These are phyloP conservation scores for Acrocephalus arundinaceus DNA, from an alignment of 2,113 vertebrate species.

Conservation along the genomic window DNA sequence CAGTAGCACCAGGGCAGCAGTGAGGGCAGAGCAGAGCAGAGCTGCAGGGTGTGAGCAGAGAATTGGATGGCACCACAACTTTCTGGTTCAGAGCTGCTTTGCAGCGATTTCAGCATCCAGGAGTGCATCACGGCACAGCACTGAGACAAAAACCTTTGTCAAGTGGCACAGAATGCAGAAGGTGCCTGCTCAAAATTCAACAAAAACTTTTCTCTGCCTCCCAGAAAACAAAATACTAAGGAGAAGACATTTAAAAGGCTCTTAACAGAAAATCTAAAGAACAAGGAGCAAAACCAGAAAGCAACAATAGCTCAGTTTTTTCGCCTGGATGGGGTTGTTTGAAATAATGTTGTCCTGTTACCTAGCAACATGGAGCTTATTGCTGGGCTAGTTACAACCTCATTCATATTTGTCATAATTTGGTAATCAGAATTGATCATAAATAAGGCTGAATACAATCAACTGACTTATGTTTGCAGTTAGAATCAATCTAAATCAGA, in stretches of 20 bases:
- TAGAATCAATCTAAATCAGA: conserved; percentile 74
- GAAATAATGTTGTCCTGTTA: conserved; percentile 72
- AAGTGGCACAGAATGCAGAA: background rate
- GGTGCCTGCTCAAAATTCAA: background rate
- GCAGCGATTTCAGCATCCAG: background rate
- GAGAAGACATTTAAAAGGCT: conserved; percentile 20
- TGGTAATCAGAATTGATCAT: conserved; percentile 78
- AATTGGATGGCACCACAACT: background rate
- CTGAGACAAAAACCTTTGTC: background rate
- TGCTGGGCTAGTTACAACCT: conserved; percentile 69
- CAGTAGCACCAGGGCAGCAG: background rate
- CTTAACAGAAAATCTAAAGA: conserved; percentile 33
- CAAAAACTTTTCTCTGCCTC: background rate
- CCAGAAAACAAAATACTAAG: background rate
- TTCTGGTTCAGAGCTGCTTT: background rate
- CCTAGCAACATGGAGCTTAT: conserved; percentile 78
- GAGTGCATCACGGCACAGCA: background rate
- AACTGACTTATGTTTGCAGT: conserved; percentile 76
- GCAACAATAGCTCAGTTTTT: conserved; percentile 46
- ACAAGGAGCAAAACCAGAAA: background rate
- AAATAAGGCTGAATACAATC: conserved; percentile 77
- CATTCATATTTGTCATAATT: conserved; percentile 81
- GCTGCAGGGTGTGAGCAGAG: background rate
- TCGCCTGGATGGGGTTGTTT: conserved; percentile 40
- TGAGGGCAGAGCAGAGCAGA: background rate